Base-by-base conservation (phyloP, 2,113 vertebrate genomes). In the Guaruba guarouba region DNA sequence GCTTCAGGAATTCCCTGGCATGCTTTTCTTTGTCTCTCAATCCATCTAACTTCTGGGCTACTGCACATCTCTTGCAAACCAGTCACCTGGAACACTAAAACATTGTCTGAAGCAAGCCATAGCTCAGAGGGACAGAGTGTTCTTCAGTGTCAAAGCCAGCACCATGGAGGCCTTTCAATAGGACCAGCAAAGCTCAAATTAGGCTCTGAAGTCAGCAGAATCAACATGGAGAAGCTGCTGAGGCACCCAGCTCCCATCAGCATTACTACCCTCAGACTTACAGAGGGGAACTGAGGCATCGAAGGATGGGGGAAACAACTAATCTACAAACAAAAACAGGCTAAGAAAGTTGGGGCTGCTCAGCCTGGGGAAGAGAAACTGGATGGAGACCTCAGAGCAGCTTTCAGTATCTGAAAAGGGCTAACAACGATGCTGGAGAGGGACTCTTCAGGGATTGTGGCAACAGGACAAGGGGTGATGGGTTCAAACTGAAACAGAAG, bases 271-370 rank as follows among this genome's bases (percentile, higher is more conserved):
- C 75, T 52, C 44, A 19, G 17, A 49, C 37, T 29, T 68, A 52
- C 1, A 37, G 51, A 51, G 41, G 51, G 9, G 15, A 80, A 8
- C 18, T 1, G 27, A 33, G 7, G 13, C 49, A 69, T 13, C 39
- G 13, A 12, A n/a, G 17, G 8, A 43, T 10, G 7, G 5, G 39
- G 10, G 16, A 44, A 43, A 43, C 18, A 46, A 37, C 0, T 7
- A 91, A 17, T 31, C 12, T 43, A 33, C 59, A 70, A 43, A 17
- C 39, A 48, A 71, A 59, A 35, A 23, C 33, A 35, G 57, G 22
- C 33, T 24, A 23, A 59, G 57, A 59, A 59, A 7, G 22, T 24
- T 59, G 22, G 57, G 57, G 33, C 33, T 59, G 57, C 6, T 59
- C 33, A 59, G 57, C 9, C 22, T 59, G 33, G 13, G 9, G 33